Percentiles rank a stretch among this genome's conserved stretches.
Evolutionary conservation across 2,888 invertebrate genomes (phyloP).

Genomic region (Argynnis bischoffii): DNA sequence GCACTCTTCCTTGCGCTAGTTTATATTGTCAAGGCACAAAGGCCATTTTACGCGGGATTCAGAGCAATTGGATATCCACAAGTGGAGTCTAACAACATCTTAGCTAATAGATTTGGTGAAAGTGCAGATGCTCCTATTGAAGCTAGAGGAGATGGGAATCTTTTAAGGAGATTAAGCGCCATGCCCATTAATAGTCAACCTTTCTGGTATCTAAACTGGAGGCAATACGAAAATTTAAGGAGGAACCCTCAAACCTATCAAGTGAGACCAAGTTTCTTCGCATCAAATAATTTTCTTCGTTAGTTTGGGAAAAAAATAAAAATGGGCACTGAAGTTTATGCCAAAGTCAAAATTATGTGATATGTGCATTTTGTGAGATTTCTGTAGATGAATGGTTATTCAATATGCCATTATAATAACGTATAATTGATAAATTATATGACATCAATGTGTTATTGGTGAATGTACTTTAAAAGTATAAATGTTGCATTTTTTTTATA

Average conservation of each 20-base stretch:
- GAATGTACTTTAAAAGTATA: too few relatives aligned
- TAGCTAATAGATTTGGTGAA: conserved; percentile 76
- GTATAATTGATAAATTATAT: too few relatives aligned
- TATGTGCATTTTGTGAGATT: too few relatives aligned
- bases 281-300: background rate
- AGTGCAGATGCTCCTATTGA: conserved; percentile 76
- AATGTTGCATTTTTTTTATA: too few relatives aligned
- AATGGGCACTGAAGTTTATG: background rate
- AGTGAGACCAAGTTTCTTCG: conserved; percentile 59
- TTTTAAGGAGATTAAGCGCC: conserved; percentile 26
- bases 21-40: conserved; percentile 66
- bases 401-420: too few relatives aligned
- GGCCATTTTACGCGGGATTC: conserved; percentile 85
- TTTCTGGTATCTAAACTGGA: conserved; percentile 86
- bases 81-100: conserved; percentile 56
- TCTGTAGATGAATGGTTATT: too few relatives aligned
- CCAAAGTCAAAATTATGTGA: background rate
- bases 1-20: conserved; percentile 27
- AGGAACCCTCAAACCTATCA: conserved; percentile 61
- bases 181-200: conserved; percentile 30
- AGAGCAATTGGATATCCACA: conserved; percentile 83
- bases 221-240: conserved; percentile 82
- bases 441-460: too few relatives aligned
- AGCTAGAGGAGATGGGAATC: conserved; percentile 57
- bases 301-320: too few relatives aligned